A percentile compares a stretch with the other conserved stretches of the same genome.
Evolutionary conservation across 2,797 vertebrate genomes (phyloP).

Genomic region (Pseudochirops cupreus): DNA sequence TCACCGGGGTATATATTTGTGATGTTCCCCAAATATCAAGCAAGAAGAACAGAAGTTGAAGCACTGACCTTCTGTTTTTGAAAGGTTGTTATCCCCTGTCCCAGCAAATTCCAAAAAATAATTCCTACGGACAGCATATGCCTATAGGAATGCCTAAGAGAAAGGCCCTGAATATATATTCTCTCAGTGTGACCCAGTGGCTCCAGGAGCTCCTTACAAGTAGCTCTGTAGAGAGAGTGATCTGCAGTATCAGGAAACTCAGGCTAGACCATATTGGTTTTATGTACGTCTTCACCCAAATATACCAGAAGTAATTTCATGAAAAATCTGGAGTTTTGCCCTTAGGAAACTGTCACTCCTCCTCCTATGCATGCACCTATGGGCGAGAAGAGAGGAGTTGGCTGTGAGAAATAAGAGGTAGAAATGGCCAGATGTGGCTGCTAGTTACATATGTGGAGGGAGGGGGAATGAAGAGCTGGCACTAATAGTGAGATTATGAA

Average conservation of each 20-base stretch:
- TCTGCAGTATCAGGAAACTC: conserved; percentile 5
- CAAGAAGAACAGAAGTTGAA: not conserved
- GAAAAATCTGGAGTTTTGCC: conserved; percentile 25
- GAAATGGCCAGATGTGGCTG: not conserved
- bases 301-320: conserved; percentile 20
- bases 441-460: not conserved
- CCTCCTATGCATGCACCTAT: conserved; percentile 1
- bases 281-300: not conserved
- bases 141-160: conserved; percentile 1
- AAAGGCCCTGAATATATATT: not conserved
- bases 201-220: not conserved
- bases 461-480: not conserved
- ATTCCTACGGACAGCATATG: not conserved
- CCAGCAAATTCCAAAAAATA: conserved; percentile 8
- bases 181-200: not conserved
- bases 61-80: not conserved
- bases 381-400: not conserved
- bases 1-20: not conserved
- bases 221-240: conserved; percentile 10
- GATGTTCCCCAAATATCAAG: not conserved
- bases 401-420: not conserved
- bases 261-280: not conserved
- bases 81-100: conserved; percentile 17
- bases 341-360: conserved; percentile 32
- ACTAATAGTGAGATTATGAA: not conserved